A percentile compares a stretch with the other conserved stretches of the same genome.
phyloP scores from a whole-genome alignment of 2,888 invertebrate species.

The Sminthurides aquaticus region DNA sequence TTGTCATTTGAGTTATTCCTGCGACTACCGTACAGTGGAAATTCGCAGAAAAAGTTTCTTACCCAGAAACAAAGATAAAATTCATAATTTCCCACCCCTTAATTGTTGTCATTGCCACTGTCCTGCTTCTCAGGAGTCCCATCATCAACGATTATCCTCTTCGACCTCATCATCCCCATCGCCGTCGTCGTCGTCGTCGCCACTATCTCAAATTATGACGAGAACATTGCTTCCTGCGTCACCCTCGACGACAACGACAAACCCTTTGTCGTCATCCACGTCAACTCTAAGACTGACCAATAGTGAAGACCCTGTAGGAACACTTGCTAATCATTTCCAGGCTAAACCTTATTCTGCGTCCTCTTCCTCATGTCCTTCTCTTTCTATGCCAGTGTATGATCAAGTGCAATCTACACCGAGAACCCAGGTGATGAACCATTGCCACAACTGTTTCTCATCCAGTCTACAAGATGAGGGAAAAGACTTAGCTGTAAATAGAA shows the following conservation, averaged over 20 bases:
- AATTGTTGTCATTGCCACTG: constrained; percentile 8
- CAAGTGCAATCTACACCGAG: neutral
- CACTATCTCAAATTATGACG: neutral
- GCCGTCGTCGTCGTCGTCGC: neutral
- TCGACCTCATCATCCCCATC: neutral
- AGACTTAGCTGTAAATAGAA: neutral
- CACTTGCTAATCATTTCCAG: neutral
- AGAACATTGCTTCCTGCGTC: too few relatives aligned
- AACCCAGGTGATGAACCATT: neutral
- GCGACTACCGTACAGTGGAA: constrained; percentile 20
- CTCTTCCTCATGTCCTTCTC: too few relatives aligned
- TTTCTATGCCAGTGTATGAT: too few relatives aligned
- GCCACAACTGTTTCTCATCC: neutral
- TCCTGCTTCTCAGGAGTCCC: constrained; percentile 11
- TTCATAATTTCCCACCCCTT: neutral
- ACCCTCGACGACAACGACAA: too few relatives aligned
- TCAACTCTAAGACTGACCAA: neutral
- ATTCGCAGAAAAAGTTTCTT: constrained; percentile 15
- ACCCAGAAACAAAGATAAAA: constrained; percentile 13
- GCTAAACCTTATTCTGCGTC: too few relatives aligned
- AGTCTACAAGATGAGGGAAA: neutral
- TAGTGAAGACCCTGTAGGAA: neutral
- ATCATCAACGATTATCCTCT: constrained; percentile 3
- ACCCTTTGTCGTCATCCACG: too few relatives aligned
- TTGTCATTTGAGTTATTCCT: constrained; percentile 22